phyloP scores from a whole-genome alignment of 2,113 vertebrate genomes.

The Phrynosoma blainvillii region DNA sequence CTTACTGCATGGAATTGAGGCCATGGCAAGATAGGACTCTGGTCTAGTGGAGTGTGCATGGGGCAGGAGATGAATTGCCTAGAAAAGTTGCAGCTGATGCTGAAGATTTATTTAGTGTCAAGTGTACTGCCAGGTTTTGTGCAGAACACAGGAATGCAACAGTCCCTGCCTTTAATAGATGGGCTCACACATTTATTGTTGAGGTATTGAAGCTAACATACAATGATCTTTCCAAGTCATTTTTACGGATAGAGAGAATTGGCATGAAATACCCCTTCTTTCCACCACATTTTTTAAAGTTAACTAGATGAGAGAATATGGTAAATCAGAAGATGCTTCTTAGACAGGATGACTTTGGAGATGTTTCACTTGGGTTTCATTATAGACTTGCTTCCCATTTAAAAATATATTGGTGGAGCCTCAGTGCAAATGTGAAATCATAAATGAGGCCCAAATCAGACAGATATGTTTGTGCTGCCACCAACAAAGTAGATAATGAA shows the following conservation, averaged over 20 bases:
- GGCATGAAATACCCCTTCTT: background rate
- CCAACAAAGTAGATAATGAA: background rate
- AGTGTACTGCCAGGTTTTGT: background rate
- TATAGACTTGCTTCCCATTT: background rate
- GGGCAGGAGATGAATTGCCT: slow-evolving; percentile 18
- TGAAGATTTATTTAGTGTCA: background rate
- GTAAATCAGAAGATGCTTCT: background rate
- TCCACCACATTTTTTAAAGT: background rate
- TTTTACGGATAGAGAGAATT: background rate
- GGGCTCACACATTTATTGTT: background rate
- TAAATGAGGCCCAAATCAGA: background rate
- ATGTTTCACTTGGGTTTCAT: background rate
- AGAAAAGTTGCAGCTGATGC: background rate
- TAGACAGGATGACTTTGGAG: background rate
- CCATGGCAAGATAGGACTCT: slow-evolving; percentile 72
- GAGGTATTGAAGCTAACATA: background rate
- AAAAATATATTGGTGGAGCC: background rate
- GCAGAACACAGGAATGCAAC: background rate
- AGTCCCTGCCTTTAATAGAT: background rate
- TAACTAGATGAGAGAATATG: background rate
- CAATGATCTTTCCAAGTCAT: background rate
- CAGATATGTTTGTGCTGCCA: no score
- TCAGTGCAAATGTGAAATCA: background rate
- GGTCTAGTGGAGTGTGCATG: slow-evolving; percentile 82
- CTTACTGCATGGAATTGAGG: slow-evolving; percentile 76